Evolutionary conservation across 2,797 vertebrate genomes (phyloP), one percentile per base, ranked within the genome.

Genomic region (Amblyraja radiata): DNA sequence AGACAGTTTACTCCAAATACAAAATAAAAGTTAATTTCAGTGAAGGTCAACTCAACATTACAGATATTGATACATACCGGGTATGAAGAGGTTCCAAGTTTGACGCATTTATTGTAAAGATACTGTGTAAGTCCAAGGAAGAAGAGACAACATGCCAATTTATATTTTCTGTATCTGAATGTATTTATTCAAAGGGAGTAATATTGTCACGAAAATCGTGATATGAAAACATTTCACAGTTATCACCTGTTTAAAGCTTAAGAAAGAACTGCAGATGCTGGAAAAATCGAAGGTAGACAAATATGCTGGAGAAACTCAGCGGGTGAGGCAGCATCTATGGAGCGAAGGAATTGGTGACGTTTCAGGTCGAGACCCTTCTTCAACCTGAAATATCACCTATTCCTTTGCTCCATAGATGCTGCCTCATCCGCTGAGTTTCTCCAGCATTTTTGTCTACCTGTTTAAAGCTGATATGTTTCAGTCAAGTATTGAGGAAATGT

Each of bases 1-100:
- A 88, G 61, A 88, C 28, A 68, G 63, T 9, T 16, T 63, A 6
- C 81, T 84, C 46, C 25, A 84, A 84, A 61, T 61, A 84, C 28
- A 84, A 25, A 81, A 81, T 21, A 81, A 84, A 61, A 84, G 81
- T 84, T 84, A 61, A 61, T 88, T 88, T 36, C 84, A n/a, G 28
- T 63, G 18, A 65, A 86, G 25, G 18, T 21, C 21, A 63, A 36
- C 16, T 7, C 61, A 65, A 68, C 14, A 32, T 68, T 88, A 18
- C 61, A 68, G 84, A 32, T 36, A 68, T 36, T 86, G 65, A 68
- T 32, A 88, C 65, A 36, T 65, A 46, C 32, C 36, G n/a, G 14
- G 13, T 61, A 2, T n/a, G 1, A 32, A 10, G 61, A 0, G 28
- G 81, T 54, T 9, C 18, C 21, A 81, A 54, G 39, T 11, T 61